These are phyloP conservation scores for Coelopa pilipes DNA, from an alignment of 2,888 invertebrate genomes.

Conservation along the genomic window DNA sequence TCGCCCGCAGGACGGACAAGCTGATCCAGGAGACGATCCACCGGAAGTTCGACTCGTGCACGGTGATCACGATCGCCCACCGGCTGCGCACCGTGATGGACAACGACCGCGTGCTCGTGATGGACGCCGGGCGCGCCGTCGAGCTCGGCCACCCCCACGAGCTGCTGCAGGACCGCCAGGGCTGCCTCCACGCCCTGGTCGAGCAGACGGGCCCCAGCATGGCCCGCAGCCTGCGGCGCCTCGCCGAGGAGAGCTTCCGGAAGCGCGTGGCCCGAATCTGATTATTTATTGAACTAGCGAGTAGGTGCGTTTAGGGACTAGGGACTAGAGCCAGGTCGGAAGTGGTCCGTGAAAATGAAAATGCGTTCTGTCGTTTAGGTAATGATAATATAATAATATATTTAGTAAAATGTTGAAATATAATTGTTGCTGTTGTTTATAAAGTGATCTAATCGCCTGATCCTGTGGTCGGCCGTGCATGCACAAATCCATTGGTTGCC, in stretches of 20 bases:
- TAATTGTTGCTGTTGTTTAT: conserved; percentile 30
- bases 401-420: conserved; percentile 51
- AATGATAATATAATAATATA: conserved; percentile 48
- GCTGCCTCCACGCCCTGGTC: conserved; percentile 75
- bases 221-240: conserved; percentile 69
- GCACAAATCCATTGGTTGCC: too few relatives aligned
- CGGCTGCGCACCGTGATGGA: conserved; percentile 92
- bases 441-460: conserved; percentile 22
- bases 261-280: conserved; percentile 48
- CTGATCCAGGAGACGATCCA: conserved; percentile 86
- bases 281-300: background rate
- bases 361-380: conserved; percentile 39
- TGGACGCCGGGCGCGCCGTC: conserved; percentile 77
- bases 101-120: conserved; percentile 84
- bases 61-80: conserved; percentile 93
- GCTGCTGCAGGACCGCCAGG: conserved; percentile 70
- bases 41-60: conserved; percentile 81
- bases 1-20: conserved; percentile 76
- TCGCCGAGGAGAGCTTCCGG: conserved; percentile 70
- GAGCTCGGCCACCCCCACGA: conserved; percentile 84
- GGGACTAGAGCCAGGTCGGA: too few relatives aligned
- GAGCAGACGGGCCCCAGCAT: conserved; percentile 76
- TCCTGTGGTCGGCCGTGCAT: too few relatives aligned
- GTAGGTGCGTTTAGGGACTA: too few relatives aligned
- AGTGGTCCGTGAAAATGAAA: background rate